Evolutionary conservation across 2,888 invertebrate genomes (phyloP), one percentile per base, ranked within the genome.

Genomic region (Teinopalpus imperialis): DNA sequence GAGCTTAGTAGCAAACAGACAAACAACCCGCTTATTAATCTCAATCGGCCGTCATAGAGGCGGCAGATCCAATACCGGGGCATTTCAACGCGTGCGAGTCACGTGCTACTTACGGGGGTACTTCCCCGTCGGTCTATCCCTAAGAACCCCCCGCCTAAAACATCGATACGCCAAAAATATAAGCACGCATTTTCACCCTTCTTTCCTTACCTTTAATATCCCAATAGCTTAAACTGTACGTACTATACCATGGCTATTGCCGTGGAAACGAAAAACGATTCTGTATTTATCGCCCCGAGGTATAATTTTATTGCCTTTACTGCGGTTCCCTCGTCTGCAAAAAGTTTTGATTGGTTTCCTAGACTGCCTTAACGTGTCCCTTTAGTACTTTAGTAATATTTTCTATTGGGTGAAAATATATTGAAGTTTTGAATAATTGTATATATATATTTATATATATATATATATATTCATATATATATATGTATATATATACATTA

Each of bases 221-320:
- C 23, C n/a, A 44, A 47, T 53, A 21, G 46, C 44, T 23, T 42
- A 30, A 13, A 7, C 7, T 12, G 7, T 43, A 42, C 21, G 39
- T 44, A 31, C 24, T n/a, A 24, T 27, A 30, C 34, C 44, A 29
- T 27, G 37, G 32, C 34, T 41, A 37, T 35, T 18, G 31, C 27
- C 32, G 44, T 23, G 13, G 12, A 35, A 47, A 48, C 41, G 52
- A 47, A 51, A 43, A 58, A 56, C 53, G 57, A 59, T 56, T 53
- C 43, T 52, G 48, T 64, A 61, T 65, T 64, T 59, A 59, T 62
- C 63, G 65, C 70, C 61, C 54, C 53, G 43, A 63, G 74, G 64
- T 51, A 67, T 54, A 53, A 48, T 54, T 62, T 70, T 74, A 74
- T 74, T 74, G 67, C 67, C 57, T 66, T 61, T 55, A 48, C 50